Base-by-base conservation (phyloP, 2,113 vertebrate species). In the Nanorana parkeri region DNA sequence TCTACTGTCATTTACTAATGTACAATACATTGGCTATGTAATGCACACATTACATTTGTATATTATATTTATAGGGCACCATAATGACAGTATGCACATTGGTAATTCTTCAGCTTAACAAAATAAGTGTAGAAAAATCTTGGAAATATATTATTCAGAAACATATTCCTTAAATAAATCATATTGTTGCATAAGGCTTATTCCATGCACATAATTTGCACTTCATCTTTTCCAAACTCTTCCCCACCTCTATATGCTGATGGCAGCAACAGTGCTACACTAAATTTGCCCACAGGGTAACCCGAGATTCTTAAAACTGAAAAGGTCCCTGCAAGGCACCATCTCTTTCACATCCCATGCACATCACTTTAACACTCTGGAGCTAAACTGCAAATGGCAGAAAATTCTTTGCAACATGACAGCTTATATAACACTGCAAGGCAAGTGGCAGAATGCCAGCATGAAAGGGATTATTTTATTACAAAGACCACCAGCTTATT, bases 391-490 rank as follows among this genome's bases (percentile, higher is more conserved):
- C 61, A 81, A 68, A 66, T 61, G 17, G 69, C 68, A 73, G 23
- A 74, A 47, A 51, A 73, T 47, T 81, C 20, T 66, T 69, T 74
- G 69, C 58, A 73, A 65, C 60, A 55, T 74, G 79, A 74, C 68
- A 81, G 69, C 68, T 73, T 81, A 81, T 74, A 74, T 81, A 81
- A 74, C 79, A 81, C 61, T 73, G 60, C 5, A 28, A 80, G 58
- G 56, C 78, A 36, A 71, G 64, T 78, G 64, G 64, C 77, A 68
- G 56, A 54, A 29, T 47, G 58, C 79, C 68, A 81, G 68, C 69
- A 81, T 41, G 60, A 29, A 55, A 65, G 36, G 20, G 68, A 61
- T 74, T 68, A 73, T 65, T 79, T 63, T 19, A 72, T 32, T 72
- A 64, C 56, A 81, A 61, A 64, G 4, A 32, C 41, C 20, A 64